phyloP scores from a whole-genome alignment of 2,888 invertebrate species.

The Trissolcus japonicus region DNA sequence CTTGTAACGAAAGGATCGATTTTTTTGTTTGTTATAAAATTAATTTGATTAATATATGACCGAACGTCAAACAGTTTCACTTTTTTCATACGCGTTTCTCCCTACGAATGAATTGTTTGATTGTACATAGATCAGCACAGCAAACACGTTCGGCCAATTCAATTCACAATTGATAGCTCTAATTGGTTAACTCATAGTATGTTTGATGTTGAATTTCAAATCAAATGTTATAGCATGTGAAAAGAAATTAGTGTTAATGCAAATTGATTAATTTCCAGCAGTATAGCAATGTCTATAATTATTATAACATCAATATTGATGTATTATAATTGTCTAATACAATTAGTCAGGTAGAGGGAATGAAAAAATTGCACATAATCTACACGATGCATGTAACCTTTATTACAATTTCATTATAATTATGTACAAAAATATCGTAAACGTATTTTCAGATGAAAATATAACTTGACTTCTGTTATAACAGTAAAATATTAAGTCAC shows the following conservation, averaged over 20 bases:
- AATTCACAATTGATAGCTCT: conserved; percentile 10
- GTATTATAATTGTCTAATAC: too few species aligned
- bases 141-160: conserved; percentile 18
- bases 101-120: not conserved
- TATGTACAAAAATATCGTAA: conserved; percentile 72
- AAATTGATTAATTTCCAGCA: not conserved
- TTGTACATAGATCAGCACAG: conserved; percentile 9
- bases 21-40: too few species aligned
- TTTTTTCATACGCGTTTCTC: too few species aligned
- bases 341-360: not conserved
- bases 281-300: not conserved
- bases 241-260: not conserved
- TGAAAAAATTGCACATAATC: not conserved
- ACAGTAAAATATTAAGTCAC: conserved; percentile 66
- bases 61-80: too few species aligned
- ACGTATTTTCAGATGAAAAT: conserved; percentile 68
- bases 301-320: too few species aligned
- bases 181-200: not conserved
- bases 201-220: conserved; percentile 21
- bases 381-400: conserved; percentile 60
- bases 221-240: conserved; percentile 9
- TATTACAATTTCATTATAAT: conserved; percentile 71
- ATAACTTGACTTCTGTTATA: conserved; percentile 66
- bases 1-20: too few species aligned
- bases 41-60: too few species aligned